Conservation (phyloP, 2,888 invertebrate species). For the Cancer borealis region DNA sequence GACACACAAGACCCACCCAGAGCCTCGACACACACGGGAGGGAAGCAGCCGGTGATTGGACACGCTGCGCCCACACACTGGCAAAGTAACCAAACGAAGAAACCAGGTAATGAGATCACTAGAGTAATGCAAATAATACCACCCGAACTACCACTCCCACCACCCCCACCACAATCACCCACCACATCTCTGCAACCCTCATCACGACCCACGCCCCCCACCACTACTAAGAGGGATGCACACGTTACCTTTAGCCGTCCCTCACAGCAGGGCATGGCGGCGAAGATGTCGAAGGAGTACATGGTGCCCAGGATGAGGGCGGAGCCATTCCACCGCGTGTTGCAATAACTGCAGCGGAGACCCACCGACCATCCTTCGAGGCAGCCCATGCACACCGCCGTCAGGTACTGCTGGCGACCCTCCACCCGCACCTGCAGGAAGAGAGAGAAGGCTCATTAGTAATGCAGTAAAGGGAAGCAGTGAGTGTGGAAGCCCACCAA, state of each 20-base stretch:
- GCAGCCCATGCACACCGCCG: conserved; percentile 96
- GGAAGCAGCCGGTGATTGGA: not conserved
- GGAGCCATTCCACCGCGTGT: conserved; percentile 94
- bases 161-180: not conserved
- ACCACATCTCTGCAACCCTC: not conserved
- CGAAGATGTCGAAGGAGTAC: conserved; percentile 99
- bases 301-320: conserved; percentile 96
- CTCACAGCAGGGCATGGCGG: conserved; percentile 96
- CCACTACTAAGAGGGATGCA: not conserved
- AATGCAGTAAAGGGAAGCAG: not conserved
- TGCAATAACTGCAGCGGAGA: conserved; percentile 91
- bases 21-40: not conserved
- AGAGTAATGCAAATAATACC: not conserved
- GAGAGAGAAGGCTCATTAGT: not conserved
- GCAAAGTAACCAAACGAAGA: not conserved
- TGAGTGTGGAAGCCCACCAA: not conserved
- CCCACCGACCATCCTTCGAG: conserved; percentile 87
- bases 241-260: conserved; percentile 90
- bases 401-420: conserved; percentile 92
- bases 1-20: no score
- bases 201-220: not conserved
- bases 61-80: not conserved
- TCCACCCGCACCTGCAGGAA: conserved; percentile 92
- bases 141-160: not conserved
- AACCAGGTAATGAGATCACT: not conserved